Conservation (phyloP, 2,888 invertebrate species). For the Rhagonycha lutea region DNA sequence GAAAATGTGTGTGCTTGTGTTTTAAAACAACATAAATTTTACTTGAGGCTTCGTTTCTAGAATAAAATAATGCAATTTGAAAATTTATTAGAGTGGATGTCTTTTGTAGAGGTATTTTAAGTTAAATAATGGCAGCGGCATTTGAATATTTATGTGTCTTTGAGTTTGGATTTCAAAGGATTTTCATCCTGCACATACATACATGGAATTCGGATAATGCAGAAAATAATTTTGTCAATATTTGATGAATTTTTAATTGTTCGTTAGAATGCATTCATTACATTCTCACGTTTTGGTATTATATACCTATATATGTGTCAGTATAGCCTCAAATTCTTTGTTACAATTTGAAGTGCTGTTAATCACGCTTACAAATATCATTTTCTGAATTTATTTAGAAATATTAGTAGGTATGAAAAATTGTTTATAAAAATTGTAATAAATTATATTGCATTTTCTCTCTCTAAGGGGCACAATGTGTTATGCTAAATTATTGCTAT, state of each 20-base stretch:
- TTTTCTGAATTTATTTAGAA: no score
- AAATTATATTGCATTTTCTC: no score
- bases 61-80: slow-evolving; percentile 27
- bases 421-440: no score
- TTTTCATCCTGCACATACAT: neutral
- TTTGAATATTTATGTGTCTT: slow-evolving; percentile 22
- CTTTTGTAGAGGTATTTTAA: slow-evolving; percentile 14
- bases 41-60: slow-evolving; percentile 19
- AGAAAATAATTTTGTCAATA: neutral
- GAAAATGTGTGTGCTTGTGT: slow-evolving; percentile 20
- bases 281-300: neutral
- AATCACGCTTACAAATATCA: no score
- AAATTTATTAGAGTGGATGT: slow-evolving; percentile 22
- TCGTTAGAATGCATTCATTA: neutral
- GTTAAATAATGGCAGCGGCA: slow-evolving; percentile 16
- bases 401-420: no score
- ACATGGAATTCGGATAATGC: neutral
- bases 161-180: neutral
- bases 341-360: no score
- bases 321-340: no score
- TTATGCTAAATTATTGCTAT: no score
- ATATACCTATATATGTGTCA: no score
- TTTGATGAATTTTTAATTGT: neutral
- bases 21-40: slow-evolving; percentile 28
- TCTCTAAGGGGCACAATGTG: no score